Percentiles rank a stretch among this genome's conserved stretches.
Evolutionary conservation across 2,797 vertebrate species (phyloP).

Genomic region (Artibeus lituratus): DNA sequence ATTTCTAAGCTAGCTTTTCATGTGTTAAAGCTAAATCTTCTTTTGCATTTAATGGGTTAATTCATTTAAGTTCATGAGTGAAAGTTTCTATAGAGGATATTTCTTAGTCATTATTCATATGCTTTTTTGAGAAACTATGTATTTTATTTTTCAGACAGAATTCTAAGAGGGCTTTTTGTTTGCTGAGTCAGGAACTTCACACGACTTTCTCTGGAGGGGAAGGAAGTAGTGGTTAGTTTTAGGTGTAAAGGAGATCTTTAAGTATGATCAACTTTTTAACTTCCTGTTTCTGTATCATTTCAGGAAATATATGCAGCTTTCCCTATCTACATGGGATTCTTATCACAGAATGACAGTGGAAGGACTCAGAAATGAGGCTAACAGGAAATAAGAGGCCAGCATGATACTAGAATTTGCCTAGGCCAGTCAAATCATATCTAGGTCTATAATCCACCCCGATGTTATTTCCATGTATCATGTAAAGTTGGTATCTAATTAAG

Average conservation of each 20-base stretch:
- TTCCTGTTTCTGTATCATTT: conserved; percentile 5
- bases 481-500: background rate
- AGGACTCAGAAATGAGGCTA: background rate
- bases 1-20: background rate
- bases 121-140: background rate
- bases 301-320: background rate
- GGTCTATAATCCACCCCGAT: background rate
- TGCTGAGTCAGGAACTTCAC: background rate
- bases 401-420: background rate
- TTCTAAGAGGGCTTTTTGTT: background rate
- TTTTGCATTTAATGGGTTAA: background rate
- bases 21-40: background rate
- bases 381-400: background rate
- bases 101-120: background rate
- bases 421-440: background rate
- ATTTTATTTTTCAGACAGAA: background rate
- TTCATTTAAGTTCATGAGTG: background rate
- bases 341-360: background rate
- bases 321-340: background rate
- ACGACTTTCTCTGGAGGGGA: background rate
- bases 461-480: background rate
- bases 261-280: background rate
- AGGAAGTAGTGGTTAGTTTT: conserved; percentile 3
- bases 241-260: background rate
- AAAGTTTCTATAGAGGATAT: background rate